These are phyloP conservation scores for Exephanes ischioxanthus DNA, from an alignment of 2,888 invertebrate species.

Conservation along the genomic window DNA sequence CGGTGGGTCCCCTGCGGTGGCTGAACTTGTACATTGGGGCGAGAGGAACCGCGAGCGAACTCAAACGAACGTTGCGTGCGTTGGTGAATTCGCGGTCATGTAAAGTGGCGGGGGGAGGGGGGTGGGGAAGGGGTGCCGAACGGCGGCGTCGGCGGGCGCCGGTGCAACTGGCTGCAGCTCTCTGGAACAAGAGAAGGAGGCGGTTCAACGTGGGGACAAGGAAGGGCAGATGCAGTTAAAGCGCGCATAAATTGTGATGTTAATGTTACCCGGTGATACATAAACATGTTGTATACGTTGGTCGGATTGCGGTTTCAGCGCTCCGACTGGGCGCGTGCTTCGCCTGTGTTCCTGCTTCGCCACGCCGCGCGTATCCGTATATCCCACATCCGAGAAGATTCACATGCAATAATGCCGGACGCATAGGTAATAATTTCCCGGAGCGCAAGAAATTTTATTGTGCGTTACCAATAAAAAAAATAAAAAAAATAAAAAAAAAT, in stretches of 20 bases:
- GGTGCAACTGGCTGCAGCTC: slow-evolving; percentile 23
- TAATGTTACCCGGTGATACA: slow-evolving; percentile 82
- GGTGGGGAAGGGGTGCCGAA: slow-evolving; percentile 46
- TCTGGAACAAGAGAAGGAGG: slow-evolving; percentile 49
- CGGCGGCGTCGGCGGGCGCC: slow-evolving; percentile 62
- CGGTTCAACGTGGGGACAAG: slow-evolving; percentile 52
- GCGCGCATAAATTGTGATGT: slow-evolving; percentile 83
- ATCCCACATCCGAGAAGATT: slow-evolving; percentile 12
- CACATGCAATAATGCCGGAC: slow-evolving; percentile 32
- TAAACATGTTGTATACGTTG: slow-evolving; percentile 82
- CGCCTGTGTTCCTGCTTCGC: background rate
- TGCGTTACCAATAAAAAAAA: background rate
- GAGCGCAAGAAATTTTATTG: background rate
- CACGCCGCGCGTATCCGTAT: background rate
- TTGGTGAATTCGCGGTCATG: slow-evolving; percentile 81
- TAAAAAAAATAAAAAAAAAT: too few relatives aligned
- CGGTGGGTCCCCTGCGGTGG: slow-evolving; percentile 75
- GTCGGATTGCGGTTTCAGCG: slow-evolving; percentile 79
- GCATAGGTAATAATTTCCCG: background rate
- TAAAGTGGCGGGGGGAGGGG: slow-evolving; percentile 48
- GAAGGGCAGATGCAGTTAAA: slow-evolving; percentile 76
- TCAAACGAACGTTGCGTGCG: slow-evolving; percentile 58
- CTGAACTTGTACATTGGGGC: slow-evolving; percentile 79
- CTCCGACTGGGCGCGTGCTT: slow-evolving; percentile 66
- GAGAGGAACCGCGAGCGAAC: slow-evolving; percentile 45